A percentile compares a stretch with the other conserved stretches of the same genome.
phyloP scores from a whole-genome alignment of 2,888 invertebrate genomes.

The Amitus sp. region DNA sequence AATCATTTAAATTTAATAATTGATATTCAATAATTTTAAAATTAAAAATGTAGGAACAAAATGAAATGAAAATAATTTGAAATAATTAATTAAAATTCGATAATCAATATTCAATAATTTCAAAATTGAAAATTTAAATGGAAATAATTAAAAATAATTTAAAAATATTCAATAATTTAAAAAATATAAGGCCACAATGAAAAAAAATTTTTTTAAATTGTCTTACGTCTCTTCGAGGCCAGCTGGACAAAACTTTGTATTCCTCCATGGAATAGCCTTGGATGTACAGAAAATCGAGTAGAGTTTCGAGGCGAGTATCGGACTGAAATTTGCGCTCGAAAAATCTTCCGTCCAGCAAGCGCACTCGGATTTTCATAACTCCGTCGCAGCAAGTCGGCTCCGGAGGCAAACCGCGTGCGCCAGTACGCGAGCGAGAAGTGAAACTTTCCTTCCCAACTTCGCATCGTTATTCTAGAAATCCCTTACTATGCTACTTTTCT shows the following conservation, averaged over 20 bases:
- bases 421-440: no score
- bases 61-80: constrained; percentile 11
- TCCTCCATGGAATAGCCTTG: constrained; percentile 88
- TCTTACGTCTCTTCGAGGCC: constrained; percentile 96
- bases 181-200: no score
- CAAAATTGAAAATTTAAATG: no score
- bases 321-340: constrained; percentile 82
- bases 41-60: no score
- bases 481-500: no score
- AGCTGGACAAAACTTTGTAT: constrained; percentile 92
- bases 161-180: constrained; percentile 48
- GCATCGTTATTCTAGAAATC: no score
- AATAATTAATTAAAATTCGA: constrained; percentile 7
- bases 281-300: constrained; percentile 88
- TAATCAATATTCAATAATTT: neutral
- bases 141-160: neutral
- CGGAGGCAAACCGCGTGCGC: constrained; percentile 77
- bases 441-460: no score
- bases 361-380: constrained; percentile 81
- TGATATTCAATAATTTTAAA: no score
- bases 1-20: neutral
- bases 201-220: no score
- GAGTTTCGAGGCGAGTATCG: constrained; percentile 72
- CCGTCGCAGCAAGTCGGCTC: constrained; percentile 74
- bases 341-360: constrained; percentile 81